These are phyloP conservation scores for Oncorhynchus gorbuscha DNA, from an alignment of 2,113 vertebrate species.

Conservation along the genomic window DNA sequence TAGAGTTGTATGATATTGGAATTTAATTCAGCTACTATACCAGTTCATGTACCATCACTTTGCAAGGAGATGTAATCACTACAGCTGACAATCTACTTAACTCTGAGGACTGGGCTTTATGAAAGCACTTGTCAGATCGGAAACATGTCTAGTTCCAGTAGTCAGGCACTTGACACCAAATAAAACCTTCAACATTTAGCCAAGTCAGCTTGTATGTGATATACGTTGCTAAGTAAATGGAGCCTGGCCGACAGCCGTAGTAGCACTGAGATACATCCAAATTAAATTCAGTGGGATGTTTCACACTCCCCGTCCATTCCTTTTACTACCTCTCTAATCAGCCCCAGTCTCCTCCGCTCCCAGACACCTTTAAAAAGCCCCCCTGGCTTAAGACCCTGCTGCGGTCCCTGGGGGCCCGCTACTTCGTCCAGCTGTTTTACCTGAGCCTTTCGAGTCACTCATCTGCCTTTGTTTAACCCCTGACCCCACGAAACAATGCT, in stretches of 20 bases:
- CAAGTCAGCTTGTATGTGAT: background rate
- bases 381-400: background rate
- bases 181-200: background rate
- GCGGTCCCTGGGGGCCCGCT: background rate
- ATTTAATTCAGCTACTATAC: too few relatives aligned
- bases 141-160: background rate
- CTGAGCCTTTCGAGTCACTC: constrained; percentile 52
- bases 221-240: background rate
- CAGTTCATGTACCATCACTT: too few relatives aligned
- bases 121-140: background rate
- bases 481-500: constrained; percentile 82
- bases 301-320: background rate
- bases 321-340: background rate
- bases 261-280: background rate
- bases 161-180: background rate
- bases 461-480: constrained; percentile 87
- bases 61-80: too few relatives aligned
- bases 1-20: too few relatives aligned
- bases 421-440: background rate
- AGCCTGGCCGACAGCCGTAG: too few relatives aligned
- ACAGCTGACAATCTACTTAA: background rate
- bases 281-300: background rate
- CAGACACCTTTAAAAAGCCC: background rate
- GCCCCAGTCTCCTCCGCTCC: background rate
- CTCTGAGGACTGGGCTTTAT: background rate